Conservation (phyloP, 1,140 invertebrate genomes). For the Anoplolepis gracilipes region DNA sequence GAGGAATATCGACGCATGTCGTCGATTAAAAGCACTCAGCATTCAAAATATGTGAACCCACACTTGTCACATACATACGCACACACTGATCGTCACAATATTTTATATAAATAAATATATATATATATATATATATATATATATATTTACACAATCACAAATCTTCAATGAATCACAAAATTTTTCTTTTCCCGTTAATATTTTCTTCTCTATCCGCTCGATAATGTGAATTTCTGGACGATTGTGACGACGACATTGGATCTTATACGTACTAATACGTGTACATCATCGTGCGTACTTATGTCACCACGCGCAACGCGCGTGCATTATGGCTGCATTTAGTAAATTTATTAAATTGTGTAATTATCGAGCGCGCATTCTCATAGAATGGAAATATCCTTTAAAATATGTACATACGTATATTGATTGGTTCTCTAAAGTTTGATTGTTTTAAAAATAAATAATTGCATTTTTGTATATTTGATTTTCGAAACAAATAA, state of each 20-base stretch:
- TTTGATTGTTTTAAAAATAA: not conserved
- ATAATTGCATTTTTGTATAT: not conserved
- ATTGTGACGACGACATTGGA: not conserved
- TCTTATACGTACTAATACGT: too few relatives aligned
- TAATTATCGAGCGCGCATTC: not conserved
- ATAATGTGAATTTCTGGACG: not conserved
- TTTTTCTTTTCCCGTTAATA: not conserved
- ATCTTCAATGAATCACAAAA: not conserved
- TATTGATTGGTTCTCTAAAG: not conserved
- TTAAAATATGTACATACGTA: too few relatives aligned
- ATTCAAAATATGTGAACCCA: not conserved
- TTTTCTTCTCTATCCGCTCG: not conserved
- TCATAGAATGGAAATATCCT: too few relatives aligned
- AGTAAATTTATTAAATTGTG: not conserved
- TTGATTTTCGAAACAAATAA: too few relatives aligned
- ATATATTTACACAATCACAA: not conserved
- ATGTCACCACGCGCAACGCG: not conserved
- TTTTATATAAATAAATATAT: too few relatives aligned
- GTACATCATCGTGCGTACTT: not conserved
- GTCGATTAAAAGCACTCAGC: not conserved
- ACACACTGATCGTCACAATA: too few relatives aligned
- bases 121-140: not conserved
- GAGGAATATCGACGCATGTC: not conserved
- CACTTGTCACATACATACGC: not conserved
- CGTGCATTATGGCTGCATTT: not conserved